A percentile compares a stretch with the other conserved stretches of the same genome.
phyloP scores from a whole-genome alignment of 2,113 vertebrate genomes.

The Daubentonia madagascariensis region DNA sequence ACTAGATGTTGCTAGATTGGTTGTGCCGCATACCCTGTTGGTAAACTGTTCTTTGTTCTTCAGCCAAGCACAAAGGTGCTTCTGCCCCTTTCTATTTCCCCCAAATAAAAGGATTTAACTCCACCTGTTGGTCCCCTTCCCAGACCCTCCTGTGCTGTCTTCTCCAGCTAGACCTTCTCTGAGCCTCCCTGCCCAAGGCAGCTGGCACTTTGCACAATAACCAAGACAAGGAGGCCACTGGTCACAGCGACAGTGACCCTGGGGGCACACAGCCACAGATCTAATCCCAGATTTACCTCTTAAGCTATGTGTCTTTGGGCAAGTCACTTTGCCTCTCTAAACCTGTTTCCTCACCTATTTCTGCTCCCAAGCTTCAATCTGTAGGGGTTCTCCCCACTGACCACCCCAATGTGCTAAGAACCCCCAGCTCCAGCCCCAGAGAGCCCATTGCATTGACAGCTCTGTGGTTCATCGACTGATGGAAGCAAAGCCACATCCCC shows the following conservation, averaged over 20 bases:
- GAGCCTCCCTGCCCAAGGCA: accelerated
- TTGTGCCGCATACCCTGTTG: background rate
- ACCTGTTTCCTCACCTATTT: background rate
- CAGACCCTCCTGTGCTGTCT: background rate
- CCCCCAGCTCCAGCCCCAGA: background rate
- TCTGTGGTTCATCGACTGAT: background rate
- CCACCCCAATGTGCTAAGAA: background rate
- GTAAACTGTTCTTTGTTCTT: background rate
- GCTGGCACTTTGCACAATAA: background rate
- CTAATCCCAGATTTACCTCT: background rate
- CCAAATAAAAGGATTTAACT: background rate
- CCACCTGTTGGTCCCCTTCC: background rate
- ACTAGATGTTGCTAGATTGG: background rate
- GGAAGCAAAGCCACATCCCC: background rate
- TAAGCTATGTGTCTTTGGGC: background rate
- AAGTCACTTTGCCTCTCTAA: background rate
- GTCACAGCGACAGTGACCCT: background rate
- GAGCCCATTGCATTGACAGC: background rate
- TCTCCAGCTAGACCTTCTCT: accelerated
- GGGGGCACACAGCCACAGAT: background rate
- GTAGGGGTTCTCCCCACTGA: background rate
- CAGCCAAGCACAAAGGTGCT: background rate
- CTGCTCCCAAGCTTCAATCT: background rate
- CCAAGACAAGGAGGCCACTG: background rate
- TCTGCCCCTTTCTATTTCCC: background rate